Evolutionary conservation across 53 echinoderm and acorn worm species (phyloP).

Genomic region (Zoroaster sp.): DNA sequence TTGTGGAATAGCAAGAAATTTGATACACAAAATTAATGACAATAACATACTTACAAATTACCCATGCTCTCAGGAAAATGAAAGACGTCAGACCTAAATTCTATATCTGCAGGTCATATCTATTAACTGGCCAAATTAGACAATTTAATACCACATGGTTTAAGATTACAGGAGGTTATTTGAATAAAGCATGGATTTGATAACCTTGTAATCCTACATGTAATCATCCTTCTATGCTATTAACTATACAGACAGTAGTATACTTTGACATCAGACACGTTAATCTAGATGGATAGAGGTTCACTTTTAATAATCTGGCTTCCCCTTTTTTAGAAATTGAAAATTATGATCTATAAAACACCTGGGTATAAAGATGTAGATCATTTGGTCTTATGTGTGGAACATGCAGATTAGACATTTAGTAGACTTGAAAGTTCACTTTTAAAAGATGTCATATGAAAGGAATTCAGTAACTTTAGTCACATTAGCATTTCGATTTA

Average conservation of each 20-base stretch:
- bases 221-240: background rate
- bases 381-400: background rate
- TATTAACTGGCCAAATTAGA: background rate
- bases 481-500: too few species aligned
- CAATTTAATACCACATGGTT: background rate
- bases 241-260: conserved; percentile 2
- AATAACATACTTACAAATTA: background rate
- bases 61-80: background rate
- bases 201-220: conserved; percentile 1
- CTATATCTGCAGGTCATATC: too few species aligned
- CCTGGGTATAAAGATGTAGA: background rate
- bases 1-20: too few species aligned
- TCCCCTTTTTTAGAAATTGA: conserved; percentile 9
- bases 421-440: too few species aligned
- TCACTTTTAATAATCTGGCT: conserved; percentile 17
- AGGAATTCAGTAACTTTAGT: too few species aligned
- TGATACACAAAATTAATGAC: background rate
- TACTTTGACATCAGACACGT: background rate
- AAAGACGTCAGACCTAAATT: background rate
- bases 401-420: too few species aligned
- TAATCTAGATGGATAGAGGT: conserved; percentile 18
- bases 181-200: background rate
- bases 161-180: background rate
- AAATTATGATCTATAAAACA: conserved; percentile 45
- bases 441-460: too few species aligned